Evolutionary conservation across 2,797 vertebrate species (phyloP).

Genomic region (Intellagama lesueurii): DNA sequence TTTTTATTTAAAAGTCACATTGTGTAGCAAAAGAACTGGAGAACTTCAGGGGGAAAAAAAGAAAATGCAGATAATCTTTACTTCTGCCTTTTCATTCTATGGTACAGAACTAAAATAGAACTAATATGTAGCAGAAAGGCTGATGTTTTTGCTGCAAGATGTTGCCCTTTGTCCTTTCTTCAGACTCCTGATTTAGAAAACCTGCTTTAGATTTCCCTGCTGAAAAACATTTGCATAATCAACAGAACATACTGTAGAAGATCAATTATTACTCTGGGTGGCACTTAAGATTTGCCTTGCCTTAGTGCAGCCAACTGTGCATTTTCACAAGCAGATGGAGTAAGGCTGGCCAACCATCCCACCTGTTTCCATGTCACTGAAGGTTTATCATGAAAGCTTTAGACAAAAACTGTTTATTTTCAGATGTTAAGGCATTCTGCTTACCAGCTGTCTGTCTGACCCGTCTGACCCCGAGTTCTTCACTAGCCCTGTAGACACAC

Average conservation of each 20-base stretch:
- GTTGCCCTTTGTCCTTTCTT: not conserved
- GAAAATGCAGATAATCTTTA: not conserved
- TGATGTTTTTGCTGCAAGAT: not conserved
- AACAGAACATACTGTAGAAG: not conserved
- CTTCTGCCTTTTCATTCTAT: not conserved
- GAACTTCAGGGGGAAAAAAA: not conserved
- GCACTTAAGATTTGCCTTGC: not conserved
- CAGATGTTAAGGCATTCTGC: not conserved
- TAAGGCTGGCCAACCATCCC: not conserved
- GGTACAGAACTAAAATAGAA: not conserved
- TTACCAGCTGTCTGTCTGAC: not conserved
- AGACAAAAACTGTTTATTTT: not conserved
- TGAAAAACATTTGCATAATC: not conserved
- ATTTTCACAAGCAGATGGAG: not conserved
- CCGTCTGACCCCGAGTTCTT: not conserved
- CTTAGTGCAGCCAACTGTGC: not conserved
- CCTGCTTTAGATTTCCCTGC: not conserved
- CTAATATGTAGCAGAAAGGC: not conserved
- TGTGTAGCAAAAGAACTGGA: not conserved
- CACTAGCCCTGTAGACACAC: not conserved
- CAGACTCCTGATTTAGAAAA: not conserved
- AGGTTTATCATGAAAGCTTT: not conserved
- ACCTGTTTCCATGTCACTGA: not conserved
- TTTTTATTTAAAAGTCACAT: not conserved
- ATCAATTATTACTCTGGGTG: not conserved